Evolutionary conservation across 2,113 vertebrate genomes (phyloP).

Genomic region (Alouatta palliata): DNA sequence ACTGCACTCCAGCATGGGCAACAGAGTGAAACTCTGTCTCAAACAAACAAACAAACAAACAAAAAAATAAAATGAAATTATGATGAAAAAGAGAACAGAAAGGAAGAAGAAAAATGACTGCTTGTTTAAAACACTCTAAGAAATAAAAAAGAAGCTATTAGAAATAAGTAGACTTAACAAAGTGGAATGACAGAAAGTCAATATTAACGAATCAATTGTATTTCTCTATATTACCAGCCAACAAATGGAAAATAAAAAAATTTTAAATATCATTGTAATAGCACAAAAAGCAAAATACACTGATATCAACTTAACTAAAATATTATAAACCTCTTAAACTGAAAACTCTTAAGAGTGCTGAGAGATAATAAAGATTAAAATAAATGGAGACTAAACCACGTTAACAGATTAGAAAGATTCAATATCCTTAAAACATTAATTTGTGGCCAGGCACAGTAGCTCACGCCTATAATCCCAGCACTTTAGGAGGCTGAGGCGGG

Average conservation of each 20-base stretch:
- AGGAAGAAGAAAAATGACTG: neutral
- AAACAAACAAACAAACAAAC: neutral
- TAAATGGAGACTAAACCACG: conserved; percentile 6
- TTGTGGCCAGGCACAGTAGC: neutral
- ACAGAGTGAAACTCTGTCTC: too few species aligned
- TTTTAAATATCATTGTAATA: neutral
- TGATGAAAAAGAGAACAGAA: neutral
- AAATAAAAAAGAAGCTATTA: conserved; percentile 20
- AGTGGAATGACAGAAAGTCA: neutral
- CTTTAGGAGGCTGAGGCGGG: too few species aligned
- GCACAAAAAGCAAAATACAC: neutral
- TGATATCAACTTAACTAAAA: neutral
- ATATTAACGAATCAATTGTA: neutral
- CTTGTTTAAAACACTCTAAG: neutral
- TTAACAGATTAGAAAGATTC: neutral
- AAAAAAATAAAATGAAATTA: neutral
- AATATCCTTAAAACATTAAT: neutral
- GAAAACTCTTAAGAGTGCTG: neutral
- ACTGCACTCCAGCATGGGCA: too few species aligned
- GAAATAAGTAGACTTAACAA: neutral
- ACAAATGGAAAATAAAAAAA: neutral
- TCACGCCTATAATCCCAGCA: too few species aligned
- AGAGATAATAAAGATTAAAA: neutral
- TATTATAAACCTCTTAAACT: neutral
- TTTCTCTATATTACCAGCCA: neutral